Base-by-base conservation (phyloP, 1,140 invertebrate species). In the Drosophila ambigua region DNA sequence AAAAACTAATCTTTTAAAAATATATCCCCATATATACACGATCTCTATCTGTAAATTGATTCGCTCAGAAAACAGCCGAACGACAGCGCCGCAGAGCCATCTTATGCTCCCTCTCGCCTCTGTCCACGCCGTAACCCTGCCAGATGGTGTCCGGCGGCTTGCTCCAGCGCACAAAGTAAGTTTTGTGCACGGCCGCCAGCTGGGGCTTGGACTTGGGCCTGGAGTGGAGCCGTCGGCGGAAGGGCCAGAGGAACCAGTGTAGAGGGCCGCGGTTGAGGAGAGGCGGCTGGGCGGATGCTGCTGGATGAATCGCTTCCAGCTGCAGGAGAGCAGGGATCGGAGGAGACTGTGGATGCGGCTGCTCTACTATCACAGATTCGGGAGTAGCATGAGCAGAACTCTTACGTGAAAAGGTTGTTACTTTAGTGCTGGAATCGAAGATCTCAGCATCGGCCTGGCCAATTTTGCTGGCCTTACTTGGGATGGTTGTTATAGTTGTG, bases 121-220 rank as follows among this genome's bases (percentile, higher is more conserved):
- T 79, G 4, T 64, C 64, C 52, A 87, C 79, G 24, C 87, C 87
- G 7, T 77, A 90, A 23, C 84, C 89, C 9, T 74, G 89, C 65
- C 66, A 89, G 5, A 79, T 54, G 1, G 83, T 83, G 1, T 90
- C 77, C 26, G 90, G 85, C 9, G 90, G 85, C 20, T 91, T 91
- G 35, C 57, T 79, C 90, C 90, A 91, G 2, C 76, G 61, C 2
- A 91, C 78, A 26, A 91, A 91, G 35, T 91, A 91, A 0, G 89
- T 91, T 48, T 91, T 91, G 55, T 91, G 88, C 0, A 91, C 83
- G 15, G 84, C 87, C 0, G 90, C 90, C 15, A 63, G 31, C 3
- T 64, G 65, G 0, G 58, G 13, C 7, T 63, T 73, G 23, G 66
- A 23, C 20, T 63, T 59, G 24, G 7, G n/a, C 5, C 15, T 28